A percentile compares a stretch with the other conserved stretches of the same genome.
These are phyloP conservation scores for Boulengeromyrus knoepffleri DNA, from an alignment of 2,113 vertebrate species.

Conservation along the genomic window DNA sequence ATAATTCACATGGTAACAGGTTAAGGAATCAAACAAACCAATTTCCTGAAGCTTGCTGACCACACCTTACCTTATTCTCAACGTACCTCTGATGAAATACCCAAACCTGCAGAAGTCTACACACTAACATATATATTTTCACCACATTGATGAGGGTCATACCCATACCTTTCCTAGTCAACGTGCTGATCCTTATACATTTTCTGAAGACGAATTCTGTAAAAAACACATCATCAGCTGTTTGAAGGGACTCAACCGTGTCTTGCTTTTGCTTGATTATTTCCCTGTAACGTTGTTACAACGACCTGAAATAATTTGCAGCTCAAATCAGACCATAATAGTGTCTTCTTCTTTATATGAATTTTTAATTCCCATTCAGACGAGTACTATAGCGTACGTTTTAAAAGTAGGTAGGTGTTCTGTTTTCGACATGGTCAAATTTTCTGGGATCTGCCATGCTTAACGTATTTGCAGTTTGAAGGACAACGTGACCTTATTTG, in stretches of 20 bases:
- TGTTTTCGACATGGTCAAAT: background rate
- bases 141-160: background rate
- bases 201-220: background rate
- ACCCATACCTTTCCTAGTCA: background rate
- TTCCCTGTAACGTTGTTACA: background rate
- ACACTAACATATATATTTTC: background rate
- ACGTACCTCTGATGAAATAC: background rate
- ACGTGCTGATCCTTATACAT: background rate
- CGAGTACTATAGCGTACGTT: background rate
- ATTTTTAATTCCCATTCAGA: constrained; percentile 7
- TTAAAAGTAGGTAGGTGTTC: background rate
- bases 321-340: constrained; percentile 3
- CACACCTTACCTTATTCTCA: background rate
- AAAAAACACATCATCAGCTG: background rate
- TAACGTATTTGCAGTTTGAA: background rate
- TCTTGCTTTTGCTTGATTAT: background rate
- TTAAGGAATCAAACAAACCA: constrained; percentile 2
- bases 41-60: background rate
- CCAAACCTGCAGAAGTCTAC: background rate
- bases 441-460: background rate
- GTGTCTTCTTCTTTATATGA: constrained; percentile 2
- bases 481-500: background rate
- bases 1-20: background rate
- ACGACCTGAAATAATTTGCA: background rate
- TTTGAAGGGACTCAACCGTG: background rate